phyloP scores from a whole-genome alignment of 1,140 invertebrate genomes.

The Chionoecetes opilio region DNA sequence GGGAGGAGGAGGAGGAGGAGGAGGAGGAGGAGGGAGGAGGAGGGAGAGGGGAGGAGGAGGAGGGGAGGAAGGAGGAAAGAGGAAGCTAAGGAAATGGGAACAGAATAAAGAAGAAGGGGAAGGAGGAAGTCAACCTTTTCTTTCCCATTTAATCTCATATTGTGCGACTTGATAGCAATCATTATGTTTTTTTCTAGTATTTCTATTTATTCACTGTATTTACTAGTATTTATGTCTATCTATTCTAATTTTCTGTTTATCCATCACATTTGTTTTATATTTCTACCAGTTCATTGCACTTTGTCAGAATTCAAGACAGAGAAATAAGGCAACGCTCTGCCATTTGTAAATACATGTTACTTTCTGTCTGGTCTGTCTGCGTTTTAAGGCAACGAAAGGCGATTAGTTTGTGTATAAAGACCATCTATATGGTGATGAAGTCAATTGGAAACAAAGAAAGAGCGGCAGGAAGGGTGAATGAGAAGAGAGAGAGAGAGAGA shows the following conservation, averaged over 20 bases:
- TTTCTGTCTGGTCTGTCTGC: too few species aligned
- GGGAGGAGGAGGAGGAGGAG: background rate
- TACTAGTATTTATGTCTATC: too few species aligned
- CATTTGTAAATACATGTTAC: too few species aligned
- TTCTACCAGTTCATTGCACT: too few species aligned
- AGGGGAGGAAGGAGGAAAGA: background rate
- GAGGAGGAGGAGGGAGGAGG: background rate
- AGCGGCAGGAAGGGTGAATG: background rate
- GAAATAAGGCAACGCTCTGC: too few species aligned
- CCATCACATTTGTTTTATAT: too few species aligned
- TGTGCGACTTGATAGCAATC: background rate
- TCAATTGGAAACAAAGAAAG: background rate
- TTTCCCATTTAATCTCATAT: background rate
- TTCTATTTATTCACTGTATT: too few species aligned
- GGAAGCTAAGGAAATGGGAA: background rate
- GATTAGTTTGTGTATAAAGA: too few species aligned
- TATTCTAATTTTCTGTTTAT: too few species aligned
- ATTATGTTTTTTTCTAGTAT: background rate
- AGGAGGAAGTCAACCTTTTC: background rate
- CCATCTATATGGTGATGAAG: background rate
- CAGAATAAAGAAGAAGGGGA: background rate
- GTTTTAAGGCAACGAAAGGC: too few species aligned
- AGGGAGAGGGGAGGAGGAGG: background rate
- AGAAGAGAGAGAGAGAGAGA: slow-evolving; percentile 11
- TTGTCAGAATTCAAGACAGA: too few species aligned